Evolutionary conservation across 2,113 vertebrate species (phyloP), one percentile per base, ranked within the genome.

Genomic region (Corythornis madagascariensis): DNA sequence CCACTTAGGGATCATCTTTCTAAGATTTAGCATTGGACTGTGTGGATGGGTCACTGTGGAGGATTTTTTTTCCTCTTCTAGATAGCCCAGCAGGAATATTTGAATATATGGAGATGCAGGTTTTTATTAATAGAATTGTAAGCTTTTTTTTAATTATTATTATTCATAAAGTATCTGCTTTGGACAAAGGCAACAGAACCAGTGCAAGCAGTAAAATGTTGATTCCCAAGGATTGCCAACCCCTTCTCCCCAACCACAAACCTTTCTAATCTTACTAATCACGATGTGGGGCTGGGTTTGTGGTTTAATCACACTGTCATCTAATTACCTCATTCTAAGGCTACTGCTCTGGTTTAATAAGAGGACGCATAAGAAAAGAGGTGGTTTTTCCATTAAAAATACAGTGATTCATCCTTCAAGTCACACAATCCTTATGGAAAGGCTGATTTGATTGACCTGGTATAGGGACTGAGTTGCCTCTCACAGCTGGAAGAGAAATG

Each of bases 151-250:
- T 7, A 22, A 38, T 20, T 45, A 13, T 7, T 16, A 55, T 40
- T 61, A 40, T 35, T 78, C 45, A 45, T 55, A 33, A 82, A 74
- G 35, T 11, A 45, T 63, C 70, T 86, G 29, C 40, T 81, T 55
- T 38, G 53, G 63, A 74, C 28, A 71, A 61, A 89, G 56, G 10
- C 55, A 35, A 9, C 29, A 63, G 73, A 89, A 90, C 77, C 35
- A 75, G 92, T 90, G 88, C 31, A 3, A 89, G 50, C 76, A 90
- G 69, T 77, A 63, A 90, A 92, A 84, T 31, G 47, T 92, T 96
- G 91, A 95, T 96, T 97, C 85, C 88, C 94, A 96, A 97, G 93
- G 89, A 97, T 77, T 96, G 96, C 78, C 75, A 69, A 64, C 16
- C 19, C 6, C 40, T 43, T 28, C 19, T 9, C 33, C 33, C 11